These are phyloP conservation scores for Bovichtus diacanthus DNA, from an alignment of 2,797 vertebrate species.

Conservation along the genomic window DNA sequence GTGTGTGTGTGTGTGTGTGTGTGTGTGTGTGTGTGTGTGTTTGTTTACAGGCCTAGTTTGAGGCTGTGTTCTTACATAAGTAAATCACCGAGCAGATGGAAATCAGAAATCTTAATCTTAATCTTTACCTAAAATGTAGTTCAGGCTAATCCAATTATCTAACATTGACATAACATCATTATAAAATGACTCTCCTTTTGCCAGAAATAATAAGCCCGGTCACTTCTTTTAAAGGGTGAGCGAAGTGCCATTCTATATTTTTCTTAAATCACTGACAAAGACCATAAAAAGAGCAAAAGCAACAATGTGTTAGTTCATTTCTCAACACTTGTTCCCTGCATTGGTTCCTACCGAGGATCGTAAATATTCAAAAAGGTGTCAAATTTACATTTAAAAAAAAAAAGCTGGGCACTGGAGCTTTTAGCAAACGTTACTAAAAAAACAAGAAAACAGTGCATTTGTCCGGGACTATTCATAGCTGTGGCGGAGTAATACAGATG, in stretches of 20 bases:
- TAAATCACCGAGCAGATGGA: slow-evolving; percentile 49
- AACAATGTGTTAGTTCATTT: background rate
- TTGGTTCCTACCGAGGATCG: background rate
- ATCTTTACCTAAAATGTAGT: slow-evolving; percentile 28
- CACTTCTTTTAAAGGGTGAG: background rate
- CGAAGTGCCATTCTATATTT: background rate
- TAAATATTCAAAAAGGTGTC: background rate
- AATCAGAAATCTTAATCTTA: slow-evolving; percentile 57
- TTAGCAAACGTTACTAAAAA: background rate
- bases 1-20: slow-evolving; percentile 31
- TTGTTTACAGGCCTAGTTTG: slow-evolving; percentile 27
- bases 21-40: background rate
- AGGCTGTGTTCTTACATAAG: slow-evolving; percentile 34
- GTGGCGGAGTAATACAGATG: background rate
- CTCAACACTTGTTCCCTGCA: background rate
- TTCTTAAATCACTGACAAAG: background rate
- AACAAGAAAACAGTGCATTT: background rate
- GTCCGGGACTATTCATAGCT: background rate
- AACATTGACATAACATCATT: slow-evolving; percentile 29
- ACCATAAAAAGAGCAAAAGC: background rate
- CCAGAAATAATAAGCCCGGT: slow-evolving; percentile 3
- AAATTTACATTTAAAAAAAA: background rate
- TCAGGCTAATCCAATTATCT: slow-evolving; percentile 53
- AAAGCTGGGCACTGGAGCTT: background rate
- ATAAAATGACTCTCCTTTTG: slow-evolving; percentile 43